Base-by-base conservation (phyloP, 2,888 invertebrate genomes). In the Xestia ashworthii region DNA sequence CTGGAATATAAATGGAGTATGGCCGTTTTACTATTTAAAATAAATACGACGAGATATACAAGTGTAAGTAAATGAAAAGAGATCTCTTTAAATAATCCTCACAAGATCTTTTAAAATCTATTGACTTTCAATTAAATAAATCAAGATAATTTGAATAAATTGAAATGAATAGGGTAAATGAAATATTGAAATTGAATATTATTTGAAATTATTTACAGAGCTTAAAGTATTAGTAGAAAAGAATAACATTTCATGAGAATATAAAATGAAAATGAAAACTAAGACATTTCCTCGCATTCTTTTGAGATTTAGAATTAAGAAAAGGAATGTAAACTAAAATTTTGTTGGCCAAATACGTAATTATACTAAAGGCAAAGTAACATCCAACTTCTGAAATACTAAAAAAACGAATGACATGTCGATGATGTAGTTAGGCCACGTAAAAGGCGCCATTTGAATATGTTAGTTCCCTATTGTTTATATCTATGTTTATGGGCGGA, bases 301-400 rank as follows among this genome's bases (percentile, higher is more conserved):
- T 84, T 83, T 65, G 76, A 75, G 62, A 86, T 75, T 80, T 70
- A 85, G 78, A 84, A 83, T 83, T 71, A 74, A 74, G 70, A 81
- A 82, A 82, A 89, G 89, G 90, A 90, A 90, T 90, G 90, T 90
- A 70, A 89, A 89, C 89, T 88, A 88, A 83, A 82, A 84, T 79
- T 88, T 80, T 79, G 80, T 81, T 75, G 71, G 70, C 70, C 16
- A 75, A 76, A 77, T 76, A 32, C 32, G 3, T 32, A 50, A 73
- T 64, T 71, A 81, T 71, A 80, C 55, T 81, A 76, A 66, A 62
- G 64, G 69, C 80, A 71, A 79, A 77, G 75, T 58, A 80, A 84
- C 80, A 84, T 55, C 77, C 72, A 78, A 81, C 69, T 84, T 78
- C 69, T 70, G 82, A 78, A 80, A 85, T 78, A 87, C 85, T 81